Base-by-base conservation (phyloP, 1,140 invertebrate genomes). In the Elymnias hypermnestra region DNA sequence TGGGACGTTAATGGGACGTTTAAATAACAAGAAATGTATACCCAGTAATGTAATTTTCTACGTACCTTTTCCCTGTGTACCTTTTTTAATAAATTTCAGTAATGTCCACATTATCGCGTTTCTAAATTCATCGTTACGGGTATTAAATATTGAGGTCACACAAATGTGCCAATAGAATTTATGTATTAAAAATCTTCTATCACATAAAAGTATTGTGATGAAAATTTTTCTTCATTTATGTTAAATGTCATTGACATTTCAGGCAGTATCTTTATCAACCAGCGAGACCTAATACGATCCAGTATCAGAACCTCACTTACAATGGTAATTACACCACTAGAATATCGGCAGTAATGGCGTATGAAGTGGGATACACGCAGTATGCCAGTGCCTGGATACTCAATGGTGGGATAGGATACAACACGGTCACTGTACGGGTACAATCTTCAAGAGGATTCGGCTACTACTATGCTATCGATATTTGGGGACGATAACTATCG, bases 251-350 rank as follows among this genome's bases (percentile, higher is more conserved):
- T 41, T 15, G 18, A 54, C 2, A 21, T 71, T 68, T 12, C 61
- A 81, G 76, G 43, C 33, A 44, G 8, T 65, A 66, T 45, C 15
- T 71, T 2, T 47, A 63, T 28, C 58, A 58, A 26, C 47, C 42
- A 3, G 22, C 67, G 0, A 36, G 65, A 0, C 12, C 45, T 0
- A 75, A 79, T 36, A 41, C 63, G 0, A 49, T 53, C 5, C 55
- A 57, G 18, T 45, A 44, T 13, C 50, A 53, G 25, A 50, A 57
- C 12, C 33, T 35, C 17, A n/a, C 33, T 3, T 57, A 42, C 29
- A 31, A 33, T 1, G 55, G 50, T 3, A 53, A 46, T 25, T 18
- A 6, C n/a, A 25, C 10, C 15, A 53, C 45, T 13, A 23, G 37
- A 3, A 45, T 57, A 14, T 31, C 55, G 12, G 50, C 42, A 6